Percentiles rank a stretch among this genome's conserved stretches.
phyloP scores from a whole-genome alignment of 2,888 invertebrate genomes.

The Ptilodon capucinus region DNA sequence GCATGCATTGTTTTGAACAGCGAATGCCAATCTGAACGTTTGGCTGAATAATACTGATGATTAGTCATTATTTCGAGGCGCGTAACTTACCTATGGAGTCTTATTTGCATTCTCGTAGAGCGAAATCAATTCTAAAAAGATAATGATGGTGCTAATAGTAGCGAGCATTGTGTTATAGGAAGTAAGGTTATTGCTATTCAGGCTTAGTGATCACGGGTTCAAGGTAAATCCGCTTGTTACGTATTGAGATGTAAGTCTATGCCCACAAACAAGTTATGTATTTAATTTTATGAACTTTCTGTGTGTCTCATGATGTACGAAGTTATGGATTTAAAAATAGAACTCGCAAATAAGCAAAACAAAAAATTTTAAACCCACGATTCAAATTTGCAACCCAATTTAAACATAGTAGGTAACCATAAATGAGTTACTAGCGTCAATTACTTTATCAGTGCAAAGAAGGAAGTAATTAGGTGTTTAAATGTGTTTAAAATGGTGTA shows the following conservation, averaged over 20 bases:
- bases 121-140: conserved; percentile 14
- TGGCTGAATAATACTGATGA: conserved; percentile 40
- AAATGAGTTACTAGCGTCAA: neutral
- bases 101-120: conserved; percentile 8
- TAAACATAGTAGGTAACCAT: neutral
- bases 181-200: conserved; percentile 56
- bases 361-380: too few species aligned
- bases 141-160: conserved; percentile 22
- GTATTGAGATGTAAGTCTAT: too few species aligned
- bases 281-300: too few species aligned
- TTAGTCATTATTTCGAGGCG: conserved; percentile 34
- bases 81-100: conserved; percentile 12
- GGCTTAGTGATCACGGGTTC: conserved; percentile 58
- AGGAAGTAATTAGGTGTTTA: neutral
- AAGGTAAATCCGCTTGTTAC: conserved; percentile 54
- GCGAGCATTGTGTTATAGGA: conserved; percentile 29
- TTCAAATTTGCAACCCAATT: too few species aligned
- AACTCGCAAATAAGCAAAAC: too few species aligned
- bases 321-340: too few species aligned
- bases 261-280: too few species aligned
- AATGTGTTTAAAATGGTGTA: neutral
- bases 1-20: conserved; percentile 55
- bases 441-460: neutral
- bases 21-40: conserved; percentile 39
- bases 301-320: too few species aligned